Percentiles rank a stretch among this genome's conserved stretches.
phyloP scores from a whole-genome alignment of 2,888 invertebrate genomes.

The Lampropteryx suffumata region DNA sequence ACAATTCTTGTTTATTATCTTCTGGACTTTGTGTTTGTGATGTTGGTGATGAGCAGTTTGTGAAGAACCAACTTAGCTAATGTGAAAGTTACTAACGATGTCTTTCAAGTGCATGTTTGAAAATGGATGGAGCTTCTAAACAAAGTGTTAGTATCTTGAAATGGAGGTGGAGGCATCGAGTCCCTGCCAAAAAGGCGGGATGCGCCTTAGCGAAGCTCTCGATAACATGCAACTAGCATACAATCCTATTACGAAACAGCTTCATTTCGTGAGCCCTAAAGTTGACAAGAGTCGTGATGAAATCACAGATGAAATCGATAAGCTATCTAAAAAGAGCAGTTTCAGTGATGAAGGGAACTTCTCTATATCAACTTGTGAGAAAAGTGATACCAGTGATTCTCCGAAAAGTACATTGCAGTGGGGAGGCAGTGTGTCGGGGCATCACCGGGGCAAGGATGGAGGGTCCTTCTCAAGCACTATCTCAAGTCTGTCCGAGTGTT shows the following conservation, averaged over 20 bases:
- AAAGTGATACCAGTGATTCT: conserved; percentile 79
- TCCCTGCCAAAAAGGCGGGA: conserved; percentile 78
- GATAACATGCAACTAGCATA: conserved; percentile 89
- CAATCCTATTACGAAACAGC: conserved; percentile 88
- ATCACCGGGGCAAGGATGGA: conserved; percentile 81
- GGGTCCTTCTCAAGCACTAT: conserved; percentile 87
- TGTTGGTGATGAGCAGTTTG: conserved; percentile 6
- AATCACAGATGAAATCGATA: conserved; percentile 64
- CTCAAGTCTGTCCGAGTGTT: conserved; percentile 88
- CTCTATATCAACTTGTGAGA: conserved; percentile 77
- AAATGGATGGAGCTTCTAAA: conserved; percentile 57
- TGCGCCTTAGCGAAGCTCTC: conserved; percentile 86
- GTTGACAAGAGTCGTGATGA: conserved; percentile 61
- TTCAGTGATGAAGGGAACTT: conserved; percentile 79
- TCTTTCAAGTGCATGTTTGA: conserved; percentile 44
- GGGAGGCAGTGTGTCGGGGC: conserved; percentile 75
- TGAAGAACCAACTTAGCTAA: conserved; percentile 5
- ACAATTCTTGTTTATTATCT: conserved; percentile 37
- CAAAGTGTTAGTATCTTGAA: conserved; percentile 44
- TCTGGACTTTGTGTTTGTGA: conserved; percentile 15
- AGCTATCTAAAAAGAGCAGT: conserved; percentile 77
- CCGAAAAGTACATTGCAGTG: conserved; percentile 78
- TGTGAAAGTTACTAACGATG: conserved; percentile 39
- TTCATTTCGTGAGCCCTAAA: conserved; percentile 84
- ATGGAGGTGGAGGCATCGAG: conserved; percentile 60